Base-by-base conservation (phyloP, 2,797 vertebrate species). In the Brachymystax lenok region DNA sequence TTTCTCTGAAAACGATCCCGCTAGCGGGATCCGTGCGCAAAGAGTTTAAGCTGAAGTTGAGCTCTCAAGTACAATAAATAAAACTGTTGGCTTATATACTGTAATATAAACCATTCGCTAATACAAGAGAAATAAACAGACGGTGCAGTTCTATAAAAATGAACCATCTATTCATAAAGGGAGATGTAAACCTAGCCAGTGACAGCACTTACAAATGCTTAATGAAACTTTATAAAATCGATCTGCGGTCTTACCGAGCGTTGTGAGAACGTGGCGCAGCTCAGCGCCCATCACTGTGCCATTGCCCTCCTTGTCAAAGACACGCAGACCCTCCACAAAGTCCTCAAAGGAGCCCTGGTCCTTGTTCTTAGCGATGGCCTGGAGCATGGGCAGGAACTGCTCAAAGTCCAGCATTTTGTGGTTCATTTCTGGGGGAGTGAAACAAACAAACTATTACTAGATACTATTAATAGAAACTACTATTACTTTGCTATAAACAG, bases 241-340 rank as follows among this genome's bases (percentile, higher is more conserved):
- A 13, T 24, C 8, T 21, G 59, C 27, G 17, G 30, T 21, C 86
- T 93, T 91, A 96, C 97, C 97, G 5, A 97, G 91, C 1, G 97
- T 97, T 76, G 96, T 95, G 12, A 98, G 95, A 50, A 98, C 97
- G n/a, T 98, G 97, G 27, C 97, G 96, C 40, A 98, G 91, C 87
- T 98, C 96, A 0, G 97, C 96, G 1, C 96, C 97, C 96, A 98
- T 98, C 82, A 98, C 96, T 0, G 96, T 97, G 77, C 97, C 97
- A 0, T 98, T 98, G 77, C 96, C 97, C 86, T 98, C 97, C 82
- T 97, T 98, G 93, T 98, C 97, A 63, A 98, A 98, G 19, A 98
- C 97, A 30, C 95, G 89, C 77, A 98, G 91, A 6, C 97, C 97
- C 86, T 98, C 97, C 0, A 97, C 95, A 1, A 97, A 97, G 54